These are phyloP conservation scores for Propithecus perrieri DNA, from an alignment of 2,797 vertebrate genomes.

Conservation along the genomic window DNA sequence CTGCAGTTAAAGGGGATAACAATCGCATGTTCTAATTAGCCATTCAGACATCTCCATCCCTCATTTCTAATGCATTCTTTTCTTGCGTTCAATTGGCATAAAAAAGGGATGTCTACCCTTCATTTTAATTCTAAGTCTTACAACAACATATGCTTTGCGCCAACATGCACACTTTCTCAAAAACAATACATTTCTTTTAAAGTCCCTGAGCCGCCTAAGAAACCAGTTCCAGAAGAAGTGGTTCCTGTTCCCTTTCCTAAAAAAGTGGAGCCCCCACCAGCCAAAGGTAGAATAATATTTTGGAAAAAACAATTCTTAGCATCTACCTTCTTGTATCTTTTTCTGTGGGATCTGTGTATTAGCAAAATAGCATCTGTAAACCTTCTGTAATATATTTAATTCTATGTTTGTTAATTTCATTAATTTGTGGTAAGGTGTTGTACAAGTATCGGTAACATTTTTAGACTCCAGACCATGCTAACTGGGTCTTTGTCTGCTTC, in stretches of 20 bases:
- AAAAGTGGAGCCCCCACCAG: constrained; percentile 78
- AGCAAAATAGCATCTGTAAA: background rate
- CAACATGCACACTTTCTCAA: constrained; percentile 41
- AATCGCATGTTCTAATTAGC: background rate
- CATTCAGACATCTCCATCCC: background rate
- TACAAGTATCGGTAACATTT: background rate
- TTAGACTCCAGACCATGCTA: background rate
- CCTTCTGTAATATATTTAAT: background rate
- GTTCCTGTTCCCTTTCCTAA: constrained; percentile 71
- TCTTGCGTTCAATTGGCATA: background rate
- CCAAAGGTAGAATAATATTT: constrained; percentile 84
- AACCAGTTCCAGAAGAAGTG: constrained; percentile 74
- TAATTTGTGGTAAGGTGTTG: background rate
- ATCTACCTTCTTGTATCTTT: constrained; percentile 9
- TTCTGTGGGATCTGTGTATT: background rate
- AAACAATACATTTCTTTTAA: constrained; percentile 58
- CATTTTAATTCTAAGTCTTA: constrained; percentile 23
- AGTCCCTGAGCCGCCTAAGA: constrained; percentile 84
- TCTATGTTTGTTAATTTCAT: background rate
- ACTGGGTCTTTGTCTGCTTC: background rate
- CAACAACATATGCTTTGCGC: background rate
- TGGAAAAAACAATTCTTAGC: background rate
- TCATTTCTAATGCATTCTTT: background rate
- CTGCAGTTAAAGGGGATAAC: constrained; percentile 64
- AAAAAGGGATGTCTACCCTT: background rate